phyloP scores from a whole-genome alignment of 2,888 invertebrate species.

The Epinotia bilunana region DNA sequence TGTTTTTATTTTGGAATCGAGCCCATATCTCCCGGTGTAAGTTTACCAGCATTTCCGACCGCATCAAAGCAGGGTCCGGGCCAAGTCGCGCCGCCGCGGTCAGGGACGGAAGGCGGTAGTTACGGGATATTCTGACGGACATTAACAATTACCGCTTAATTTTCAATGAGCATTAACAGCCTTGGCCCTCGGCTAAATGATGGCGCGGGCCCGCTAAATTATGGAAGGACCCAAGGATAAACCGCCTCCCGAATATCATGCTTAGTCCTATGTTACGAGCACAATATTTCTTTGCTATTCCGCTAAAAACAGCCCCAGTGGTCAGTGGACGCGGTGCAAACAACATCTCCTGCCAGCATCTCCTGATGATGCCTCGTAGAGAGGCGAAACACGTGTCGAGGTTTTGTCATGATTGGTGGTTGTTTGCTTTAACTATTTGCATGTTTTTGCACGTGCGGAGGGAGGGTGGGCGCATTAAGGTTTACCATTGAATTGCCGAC shows the following conservation, averaged over 20 bases:
- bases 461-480: no score
- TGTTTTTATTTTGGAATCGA: slow-evolving; percentile 12
- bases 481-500: no score
- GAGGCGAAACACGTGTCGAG: no score
- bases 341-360: no score
- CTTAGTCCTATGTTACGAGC: neutral
- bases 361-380: no score
- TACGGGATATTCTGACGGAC: slow-evolving; percentile 60
- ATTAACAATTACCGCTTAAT: slow-evolving; percentile 49
- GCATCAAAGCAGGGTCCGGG: slow-evolving; percentile 50
- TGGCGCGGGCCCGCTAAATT: slow-evolving; percentile 21
- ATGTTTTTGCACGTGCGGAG: no score
- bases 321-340: no score
- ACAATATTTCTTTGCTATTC: no score
- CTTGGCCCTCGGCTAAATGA: slow-evolving; percentile 37
- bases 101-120: slow-evolving; percentile 66
- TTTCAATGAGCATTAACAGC: slow-evolving; percentile 53
- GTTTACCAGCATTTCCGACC: slow-evolving; percentile 32
- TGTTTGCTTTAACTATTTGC: no score
- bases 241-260: slow-evolving; percentile 1
- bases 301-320: no score
- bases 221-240: slow-evolving; percentile 25
- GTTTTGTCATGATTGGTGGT: no score
- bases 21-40: slow-evolving; percentile 24
- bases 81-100: slow-evolving; percentile 54